Percentiles rank a stretch among this genome's conserved stretches.
phyloP scores from a whole-genome alignment of 1,140 invertebrate species.

The Calliphora vicina region DNA sequence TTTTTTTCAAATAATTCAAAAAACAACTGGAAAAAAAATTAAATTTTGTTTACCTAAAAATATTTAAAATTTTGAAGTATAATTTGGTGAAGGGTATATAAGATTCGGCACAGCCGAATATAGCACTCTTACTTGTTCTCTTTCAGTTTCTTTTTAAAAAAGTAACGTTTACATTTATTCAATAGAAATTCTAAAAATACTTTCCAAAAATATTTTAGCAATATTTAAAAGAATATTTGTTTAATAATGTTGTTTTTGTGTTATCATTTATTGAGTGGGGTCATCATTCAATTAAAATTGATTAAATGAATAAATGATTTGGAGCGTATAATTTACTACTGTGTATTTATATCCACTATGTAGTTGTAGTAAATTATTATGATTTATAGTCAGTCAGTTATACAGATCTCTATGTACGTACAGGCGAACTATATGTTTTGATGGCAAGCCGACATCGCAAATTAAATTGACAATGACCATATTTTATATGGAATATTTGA shows the following conservation, averaged over 20 bases:
- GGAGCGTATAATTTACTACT: background rate
- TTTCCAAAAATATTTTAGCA: background rate
- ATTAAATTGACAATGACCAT: background rate
- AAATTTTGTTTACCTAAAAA: too few relatives aligned
- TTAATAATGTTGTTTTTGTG: background rate
- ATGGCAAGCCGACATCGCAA: background rate
- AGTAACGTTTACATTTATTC: background rate
- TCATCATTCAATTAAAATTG: slow-evolving; percentile 63
- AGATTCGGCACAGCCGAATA: too few relatives aligned
- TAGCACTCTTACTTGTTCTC: too few relatives aligned
- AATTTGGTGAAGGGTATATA: too few relatives aligned
- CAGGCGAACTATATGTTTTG: background rate
- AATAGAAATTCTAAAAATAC: background rate
- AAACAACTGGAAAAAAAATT: too few relatives aligned
- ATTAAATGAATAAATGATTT: slow-evolving; percentile 52
- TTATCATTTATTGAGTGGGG: slow-evolving; percentile 39
- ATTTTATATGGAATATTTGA: background rate
- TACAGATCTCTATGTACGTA: too few relatives aligned
- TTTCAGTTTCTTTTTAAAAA: too few relatives aligned
- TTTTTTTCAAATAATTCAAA: too few relatives aligned
- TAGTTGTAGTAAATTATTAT: background rate
- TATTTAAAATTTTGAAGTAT: too few relatives aligned
- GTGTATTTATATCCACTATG: background rate
- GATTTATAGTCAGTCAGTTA: background rate
- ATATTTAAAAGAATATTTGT: too few relatives aligned